Base-by-base conservation (phyloP, 2,113 vertebrate species). In the Oncorhynchus clarkii region DNA sequence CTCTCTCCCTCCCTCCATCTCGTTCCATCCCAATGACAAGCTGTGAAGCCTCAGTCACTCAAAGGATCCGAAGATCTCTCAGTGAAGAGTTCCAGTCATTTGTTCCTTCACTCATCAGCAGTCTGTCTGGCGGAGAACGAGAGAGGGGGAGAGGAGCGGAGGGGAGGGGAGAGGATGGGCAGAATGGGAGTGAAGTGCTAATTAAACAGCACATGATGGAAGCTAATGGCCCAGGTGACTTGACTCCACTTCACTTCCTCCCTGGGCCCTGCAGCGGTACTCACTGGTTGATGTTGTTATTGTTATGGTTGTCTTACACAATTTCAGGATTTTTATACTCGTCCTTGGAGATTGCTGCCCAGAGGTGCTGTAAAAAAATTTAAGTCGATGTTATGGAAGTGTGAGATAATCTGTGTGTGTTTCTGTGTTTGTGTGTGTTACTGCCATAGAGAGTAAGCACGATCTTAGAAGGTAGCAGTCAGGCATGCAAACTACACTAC, bases 131-230 rank as follows among this genome's bases (percentile, higher is more conserved):
- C 68, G 18, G 39, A n/a, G 39, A 62, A 49, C 57, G 67, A 48
- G 57, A 57, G 18, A 57, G 77, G 73, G 69, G 49, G 34, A 49
- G 73, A 45, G 74, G 20, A 39, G 39, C n/a, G 62, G 78, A 34
- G 24, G 18, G n/a, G 70, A 67, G 26, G n/a, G 69, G 80, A 66
- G 73, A 18, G 14, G 78, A 68, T 72, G 31, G 22, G 29, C 14
- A 51, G 71, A 51, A 20, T n/a, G 27, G 59, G 49, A 77, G 66
- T 67, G 70, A 78, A 81, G 68, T 70, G 77, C 54, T 86, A 86
- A 89, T 85, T 84, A 85, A 88, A 85, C 39, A 80, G 81, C 78
- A 54, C 74, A 68, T 82, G 73, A 88, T 86, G 51, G 78, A 85
- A 81, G 22, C 77, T 85, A 87, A 85, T 82, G 70, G 74, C 66